Percentiles rank a stretch among this genome's conserved stretches.
Conservation (phyloP, 2,888 invertebrate species). For the Tortricodes alternella region DNA sequence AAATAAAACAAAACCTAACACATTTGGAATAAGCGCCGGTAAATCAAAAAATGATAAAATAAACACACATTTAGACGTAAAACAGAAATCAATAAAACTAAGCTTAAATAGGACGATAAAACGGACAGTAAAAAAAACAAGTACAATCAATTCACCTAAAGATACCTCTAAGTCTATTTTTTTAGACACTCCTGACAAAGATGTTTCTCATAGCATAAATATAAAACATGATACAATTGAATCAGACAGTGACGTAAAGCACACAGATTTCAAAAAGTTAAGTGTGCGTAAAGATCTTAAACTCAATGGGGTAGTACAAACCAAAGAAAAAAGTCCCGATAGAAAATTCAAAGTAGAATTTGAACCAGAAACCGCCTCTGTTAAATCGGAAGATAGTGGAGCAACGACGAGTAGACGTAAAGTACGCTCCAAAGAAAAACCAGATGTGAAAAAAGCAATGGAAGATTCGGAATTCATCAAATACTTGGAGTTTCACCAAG, state of each 20-base stretch:
- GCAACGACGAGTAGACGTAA: constrained; percentile 45
- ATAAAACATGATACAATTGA: not conserved
- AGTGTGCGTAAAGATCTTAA: not conserved
- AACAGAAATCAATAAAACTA: constrained; percentile 13
- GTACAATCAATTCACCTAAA: not conserved
- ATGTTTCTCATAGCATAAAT: not conserved
- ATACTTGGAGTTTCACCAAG: constrained; percentile 72
- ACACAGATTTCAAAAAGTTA: not conserved
- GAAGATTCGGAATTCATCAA: constrained; percentile 69
- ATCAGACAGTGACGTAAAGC: not conserved
- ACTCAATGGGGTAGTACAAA: constrained; percentile 14
- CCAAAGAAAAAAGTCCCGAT: constrained; percentile 2
- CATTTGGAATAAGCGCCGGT: not conserved
- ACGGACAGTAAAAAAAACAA: not conserved
- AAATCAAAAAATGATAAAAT: not conserved
- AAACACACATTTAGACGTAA: not conserved
- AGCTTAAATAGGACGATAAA: constrained; percentile 6
- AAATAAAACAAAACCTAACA: constrained; percentile 3
- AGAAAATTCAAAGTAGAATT: constrained; percentile 34
- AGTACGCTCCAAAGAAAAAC: constrained; percentile 37
- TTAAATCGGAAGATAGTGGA: constrained; percentile 52
- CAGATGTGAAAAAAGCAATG: constrained; percentile 36
- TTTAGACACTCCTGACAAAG: not conserved
- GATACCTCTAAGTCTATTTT: not conserved
- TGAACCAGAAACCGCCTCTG: constrained; percentile 43